phyloP scores from a whole-genome alignment of 2,888 invertebrate genomes.

The Parnassius glacialis region DNA sequence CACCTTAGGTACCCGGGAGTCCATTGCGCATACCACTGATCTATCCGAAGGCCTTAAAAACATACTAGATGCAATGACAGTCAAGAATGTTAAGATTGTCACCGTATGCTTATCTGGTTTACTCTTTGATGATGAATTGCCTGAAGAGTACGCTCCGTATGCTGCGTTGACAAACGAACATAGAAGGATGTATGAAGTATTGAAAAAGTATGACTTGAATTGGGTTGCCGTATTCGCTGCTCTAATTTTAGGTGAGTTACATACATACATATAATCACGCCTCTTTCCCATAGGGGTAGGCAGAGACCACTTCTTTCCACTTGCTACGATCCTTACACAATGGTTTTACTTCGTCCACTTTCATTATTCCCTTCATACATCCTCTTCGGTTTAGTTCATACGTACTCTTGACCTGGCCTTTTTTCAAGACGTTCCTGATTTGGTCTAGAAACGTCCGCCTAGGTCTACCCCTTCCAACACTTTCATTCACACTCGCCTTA shows the following conservation, averaged over 20 bases:
- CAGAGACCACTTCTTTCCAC: no score
- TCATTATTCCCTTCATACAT: no score
- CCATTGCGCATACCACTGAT: slow-evolving; percentile 87
- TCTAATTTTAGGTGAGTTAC: slow-evolving; percentile 90
- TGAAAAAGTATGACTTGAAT: slow-evolving; percentile 75
- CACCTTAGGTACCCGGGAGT: slow-evolving; percentile 88
- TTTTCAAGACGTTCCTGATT: no score
- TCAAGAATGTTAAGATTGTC: slow-evolving; percentile 83
- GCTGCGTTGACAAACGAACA: slow-evolving; percentile 90
- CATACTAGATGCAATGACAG: slow-evolving; percentile 90
- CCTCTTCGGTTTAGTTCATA: no score
- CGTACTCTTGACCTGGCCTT: no score
- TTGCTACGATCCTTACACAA: no score
- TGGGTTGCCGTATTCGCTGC: slow-evolving; percentile 91
- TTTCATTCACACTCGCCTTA: no score
- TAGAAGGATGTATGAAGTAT: slow-evolving; percentile 83
- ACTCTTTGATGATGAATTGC: slow-evolving; percentile 89
- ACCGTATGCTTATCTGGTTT: slow-evolving; percentile 92
- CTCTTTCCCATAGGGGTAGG: no score
- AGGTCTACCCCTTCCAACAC: no score
- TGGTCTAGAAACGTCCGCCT: no score
- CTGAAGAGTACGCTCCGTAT: slow-evolving; percentile 85
- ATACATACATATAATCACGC: no score
- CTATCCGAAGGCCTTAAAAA: slow-evolving; percentile 90
- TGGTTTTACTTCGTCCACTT: no score